phyloP scores from a whole-genome alignment of 2,888 invertebrate species.

The Perithous albicinctus region DNA sequence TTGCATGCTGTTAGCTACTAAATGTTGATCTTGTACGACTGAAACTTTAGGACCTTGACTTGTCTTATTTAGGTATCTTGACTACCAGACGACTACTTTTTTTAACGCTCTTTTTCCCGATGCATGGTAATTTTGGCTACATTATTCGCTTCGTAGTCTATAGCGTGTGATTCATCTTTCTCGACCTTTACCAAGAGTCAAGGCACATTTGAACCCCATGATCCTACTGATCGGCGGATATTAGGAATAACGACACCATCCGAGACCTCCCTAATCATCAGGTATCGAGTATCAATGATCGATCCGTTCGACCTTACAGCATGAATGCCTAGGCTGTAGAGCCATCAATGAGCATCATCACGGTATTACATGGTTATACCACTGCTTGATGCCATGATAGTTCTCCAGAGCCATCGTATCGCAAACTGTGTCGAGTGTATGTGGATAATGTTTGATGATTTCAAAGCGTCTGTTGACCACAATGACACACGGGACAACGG shows the following conservation, averaged over 20 bases:
- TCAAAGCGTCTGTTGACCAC: neutral
- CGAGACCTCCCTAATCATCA: conserved; percentile 48
- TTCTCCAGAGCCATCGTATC: neutral
- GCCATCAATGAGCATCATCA: conserved; percentile 16
- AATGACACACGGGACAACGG: neutral
- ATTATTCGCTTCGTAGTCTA: too few relatives aligned
- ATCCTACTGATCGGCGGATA: conserved; percentile 38
- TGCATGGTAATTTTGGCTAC: too few relatives aligned
- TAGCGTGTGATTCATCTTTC: neutral
- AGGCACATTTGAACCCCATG: conserved; percentile 48
- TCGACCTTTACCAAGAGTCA: conserved; percentile 46
- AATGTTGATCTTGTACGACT: too few relatives aligned
- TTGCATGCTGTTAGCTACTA: too few relatives aligned
- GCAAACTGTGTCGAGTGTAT: conserved; percentile 23
- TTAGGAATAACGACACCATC: conserved; percentile 8
- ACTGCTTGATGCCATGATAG: neutral
- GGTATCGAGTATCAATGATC: conserved; percentile 57
- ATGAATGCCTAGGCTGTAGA: neutral
- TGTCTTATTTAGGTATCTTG: too few relatives aligned
- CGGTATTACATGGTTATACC: conserved; percentile 15
- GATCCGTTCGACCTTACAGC: conserved; percentile 19
- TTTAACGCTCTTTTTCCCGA: too few relatives aligned
- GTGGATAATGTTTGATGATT: conserved; percentile 1
- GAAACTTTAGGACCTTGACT: too few relatives aligned
- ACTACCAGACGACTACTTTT: too few relatives aligned